These are phyloP conservation scores for Chrosomus eos DNA, from an alignment of 2,797 vertebrate species.

Conservation along the genomic window DNA sequence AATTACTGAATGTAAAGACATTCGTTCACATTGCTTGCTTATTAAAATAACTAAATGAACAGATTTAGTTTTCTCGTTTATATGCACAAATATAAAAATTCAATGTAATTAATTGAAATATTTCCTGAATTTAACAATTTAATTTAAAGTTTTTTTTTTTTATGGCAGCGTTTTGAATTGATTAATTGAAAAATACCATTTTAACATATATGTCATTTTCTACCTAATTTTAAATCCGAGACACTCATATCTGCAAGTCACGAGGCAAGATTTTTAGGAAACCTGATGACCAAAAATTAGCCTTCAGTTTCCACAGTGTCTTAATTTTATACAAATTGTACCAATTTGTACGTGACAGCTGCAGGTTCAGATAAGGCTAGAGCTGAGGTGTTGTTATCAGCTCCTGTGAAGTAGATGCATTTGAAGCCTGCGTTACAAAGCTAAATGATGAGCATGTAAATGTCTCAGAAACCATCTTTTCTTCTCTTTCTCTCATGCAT, in stretches of 20 bases:
- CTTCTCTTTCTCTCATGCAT: not conserved
- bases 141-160: not conserved
- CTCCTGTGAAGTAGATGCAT: conserved; percentile 13
- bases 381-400: not conserved
- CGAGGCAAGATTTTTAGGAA: not conserved
- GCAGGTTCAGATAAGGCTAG: conserved; percentile 12
- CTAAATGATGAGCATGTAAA: conserved; percentile 22
- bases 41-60: not conserved
- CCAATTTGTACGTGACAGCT: not conserved
- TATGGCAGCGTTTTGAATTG: not conserved
- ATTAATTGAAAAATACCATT: not conserved
- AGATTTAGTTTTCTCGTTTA: not conserved
- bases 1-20: not conserved
- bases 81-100: not conserved
- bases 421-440: conserved; percentile 1
- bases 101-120: not conserved
- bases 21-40: not conserved
- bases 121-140: not conserved
- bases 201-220: not conserved
- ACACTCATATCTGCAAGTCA: not conserved
- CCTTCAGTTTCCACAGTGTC: no score
- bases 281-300: not conserved
- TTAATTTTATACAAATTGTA: no score
- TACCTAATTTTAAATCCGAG: not conserved
- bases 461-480: not conserved